Percentiles rank a stretch among this genome's conserved stretches.
These are phyloP conservation scores for Cirrhinus molitorella DNA, from an alignment of 2,797 vertebrate genomes.

Conservation along the genomic window DNA sequence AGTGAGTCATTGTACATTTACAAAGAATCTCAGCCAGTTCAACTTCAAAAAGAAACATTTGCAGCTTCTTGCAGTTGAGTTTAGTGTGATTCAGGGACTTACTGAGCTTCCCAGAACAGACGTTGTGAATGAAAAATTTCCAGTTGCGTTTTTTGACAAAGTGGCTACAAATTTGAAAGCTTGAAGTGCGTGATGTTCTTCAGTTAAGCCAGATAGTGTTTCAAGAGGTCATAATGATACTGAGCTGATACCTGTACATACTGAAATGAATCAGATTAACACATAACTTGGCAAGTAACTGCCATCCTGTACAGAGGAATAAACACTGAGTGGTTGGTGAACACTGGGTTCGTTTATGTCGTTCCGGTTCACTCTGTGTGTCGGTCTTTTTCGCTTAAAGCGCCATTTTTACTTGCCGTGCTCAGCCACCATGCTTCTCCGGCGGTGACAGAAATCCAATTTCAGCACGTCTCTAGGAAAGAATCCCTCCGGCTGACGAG, in stretches of 20 bases:
- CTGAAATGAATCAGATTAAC: neutral
- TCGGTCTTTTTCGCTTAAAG: neutral
- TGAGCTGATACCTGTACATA: neutral
- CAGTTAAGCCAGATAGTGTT: neutral
- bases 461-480: conserved; percentile 57
- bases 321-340: neutral
- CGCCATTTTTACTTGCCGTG: conserved; percentile 56
- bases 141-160: conserved; percentile 1
- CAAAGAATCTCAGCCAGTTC: conserved; percentile 8
- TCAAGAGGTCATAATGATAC: neutral
- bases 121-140: conserved; percentile 2
- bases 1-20: conserved; percentile 13
- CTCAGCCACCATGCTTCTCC: conserved; percentile 52
- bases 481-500: conserved; percentile 56
- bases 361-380: neutral
- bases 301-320: neutral
- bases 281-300: neutral
- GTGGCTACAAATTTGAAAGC: neutral
- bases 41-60: conserved; percentile 19
- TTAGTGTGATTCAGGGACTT: conserved; percentile 10
- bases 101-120: conserved; percentile 24
- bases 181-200: neutral
- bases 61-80: neutral
- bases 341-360: conserved; percentile 1
- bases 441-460: conserved; percentile 64